Base-by-base conservation (phyloP, 2,113 vertebrate genomes). In the Agapornis roseicollis region DNA sequence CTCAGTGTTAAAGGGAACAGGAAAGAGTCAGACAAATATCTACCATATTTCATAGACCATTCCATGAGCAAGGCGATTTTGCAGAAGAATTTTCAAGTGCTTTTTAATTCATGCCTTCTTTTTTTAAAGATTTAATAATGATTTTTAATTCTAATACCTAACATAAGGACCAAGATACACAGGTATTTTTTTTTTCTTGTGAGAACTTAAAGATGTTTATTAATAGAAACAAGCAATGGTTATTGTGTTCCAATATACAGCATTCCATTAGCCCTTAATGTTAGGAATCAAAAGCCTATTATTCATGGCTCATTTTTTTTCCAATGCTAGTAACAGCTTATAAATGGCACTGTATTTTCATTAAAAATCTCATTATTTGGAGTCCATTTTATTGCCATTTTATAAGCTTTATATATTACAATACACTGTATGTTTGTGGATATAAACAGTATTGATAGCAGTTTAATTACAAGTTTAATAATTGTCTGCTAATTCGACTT, bases 401-500 rank as follows among this genome's bases (percentile, higher is more conserved):
- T 41, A 60, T 72, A 76, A 85, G 29, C 16, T 20, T 47, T 85
- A 80, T 92, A 47, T 49, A 91, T 96, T 68, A 92, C 52, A 89
- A 76, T 89, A 81, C 39, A 83, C 11, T 58, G 22, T 79, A 80
- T 69, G 9, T 86, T 91, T 65, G 27, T 44, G 41, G 41, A n/a
- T 94, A 90, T 94, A 92, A 93, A 85, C 56, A 91, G 64, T 93
- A 95, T 89, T 89, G 91, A 93, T 90, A 95, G 68, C 41, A 85
- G 65, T 89, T 96, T 81, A 94, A 41, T 90, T 79, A 39, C 46
- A 91, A 10, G 44, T 89, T 88, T 94, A 96, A 94, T 97, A 95
- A 97, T 92, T 94, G 80, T 24, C 19, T 70, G 52, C 23, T 94
- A 97, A 97, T 96, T 95, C 90, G 89, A 85, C 90, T 96, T 94